phyloP scores from a whole-genome alignment of 1,140 invertebrate species.

The Conopomorpha cramerella region DNA sequence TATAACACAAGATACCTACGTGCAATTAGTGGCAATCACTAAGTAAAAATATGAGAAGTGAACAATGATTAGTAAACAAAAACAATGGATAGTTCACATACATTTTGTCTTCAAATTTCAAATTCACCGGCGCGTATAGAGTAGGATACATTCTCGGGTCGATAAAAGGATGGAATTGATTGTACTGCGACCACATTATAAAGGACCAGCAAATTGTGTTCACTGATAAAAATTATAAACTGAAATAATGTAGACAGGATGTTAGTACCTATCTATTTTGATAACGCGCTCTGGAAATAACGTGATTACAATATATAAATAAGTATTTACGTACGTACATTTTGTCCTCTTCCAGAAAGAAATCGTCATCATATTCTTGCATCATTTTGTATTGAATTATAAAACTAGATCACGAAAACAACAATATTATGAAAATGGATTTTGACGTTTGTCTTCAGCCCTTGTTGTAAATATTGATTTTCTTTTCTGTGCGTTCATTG shows the following conservation, averaged over 20 bases:
- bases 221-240: too few relatives aligned
- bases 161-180: constrained; percentile 21
- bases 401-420: too few relatives aligned
- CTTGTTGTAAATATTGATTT: constrained; percentile 47
- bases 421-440: too few relatives aligned
- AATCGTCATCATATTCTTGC: constrained; percentile 82
- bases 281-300: constrained; percentile 13
- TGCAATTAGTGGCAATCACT: too few relatives aligned
- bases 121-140: constrained; percentile 6
- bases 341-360: constrained; percentile 87
- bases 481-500: too few relatives aligned
- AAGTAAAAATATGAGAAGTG: too few relatives aligned
- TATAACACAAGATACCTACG: too few relatives aligned
- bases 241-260: too few relatives aligned
- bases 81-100: constrained; percentile 20
- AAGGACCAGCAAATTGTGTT: constrained; percentile 9
- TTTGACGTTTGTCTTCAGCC: too few relatives aligned
- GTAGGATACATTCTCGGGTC: constrained; percentile 20
- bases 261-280: too few relatives aligned
- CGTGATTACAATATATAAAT: constrained; percentile 2
- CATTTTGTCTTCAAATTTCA: constrained; percentile 48
- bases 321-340: constrained; percentile 66
- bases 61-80: constrained; percentile 7
- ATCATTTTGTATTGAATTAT: constrained; percentile 58
- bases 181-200: constrained; percentile 21